phyloP scores from a whole-genome alignment of 2,113 vertebrate genomes.

The Calyptomena viridis region DNA sequence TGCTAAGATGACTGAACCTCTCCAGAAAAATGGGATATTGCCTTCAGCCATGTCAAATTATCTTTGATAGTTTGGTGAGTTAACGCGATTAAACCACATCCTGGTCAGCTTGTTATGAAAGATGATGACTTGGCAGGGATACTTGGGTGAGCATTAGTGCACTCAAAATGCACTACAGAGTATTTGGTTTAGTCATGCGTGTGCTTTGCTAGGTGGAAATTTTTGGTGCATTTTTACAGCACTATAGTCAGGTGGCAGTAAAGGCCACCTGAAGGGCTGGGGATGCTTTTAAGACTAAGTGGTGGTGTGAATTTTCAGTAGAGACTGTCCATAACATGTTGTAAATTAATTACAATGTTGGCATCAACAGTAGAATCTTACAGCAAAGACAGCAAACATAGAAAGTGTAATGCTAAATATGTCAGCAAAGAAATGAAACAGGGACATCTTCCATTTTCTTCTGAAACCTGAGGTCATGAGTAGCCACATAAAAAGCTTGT shows the following conservation, averaged over 20 bases:
- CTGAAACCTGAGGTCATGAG: neutral
- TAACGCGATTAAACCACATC: conserved; percentile 25
- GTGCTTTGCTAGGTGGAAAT: neutral
- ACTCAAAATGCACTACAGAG: neutral
- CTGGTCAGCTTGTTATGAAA: conserved; percentile 12
- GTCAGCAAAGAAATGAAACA: neutral
- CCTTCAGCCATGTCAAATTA: neutral
- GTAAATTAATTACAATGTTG: neutral
- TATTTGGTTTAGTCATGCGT: neutral
- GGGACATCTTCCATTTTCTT: neutral
- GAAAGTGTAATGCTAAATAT: neutral
- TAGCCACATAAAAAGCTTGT: neutral
- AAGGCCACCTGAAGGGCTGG: neutral
- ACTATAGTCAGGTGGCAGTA: fast-evolving
- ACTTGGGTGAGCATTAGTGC: neutral
- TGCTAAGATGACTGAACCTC: neutral
- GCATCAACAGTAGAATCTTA: neutral
- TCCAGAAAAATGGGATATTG: neutral
- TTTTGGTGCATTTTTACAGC: neutral
- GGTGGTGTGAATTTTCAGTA: neutral
- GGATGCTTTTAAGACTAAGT: neutral
- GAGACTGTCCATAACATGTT: neutral
- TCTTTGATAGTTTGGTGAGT: neutral
- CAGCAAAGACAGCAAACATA: neutral
- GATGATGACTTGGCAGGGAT: neutral